Conservation (phyloP, 64 coral and sea anemone genomes). For the Montipora foliosa region DNA sequence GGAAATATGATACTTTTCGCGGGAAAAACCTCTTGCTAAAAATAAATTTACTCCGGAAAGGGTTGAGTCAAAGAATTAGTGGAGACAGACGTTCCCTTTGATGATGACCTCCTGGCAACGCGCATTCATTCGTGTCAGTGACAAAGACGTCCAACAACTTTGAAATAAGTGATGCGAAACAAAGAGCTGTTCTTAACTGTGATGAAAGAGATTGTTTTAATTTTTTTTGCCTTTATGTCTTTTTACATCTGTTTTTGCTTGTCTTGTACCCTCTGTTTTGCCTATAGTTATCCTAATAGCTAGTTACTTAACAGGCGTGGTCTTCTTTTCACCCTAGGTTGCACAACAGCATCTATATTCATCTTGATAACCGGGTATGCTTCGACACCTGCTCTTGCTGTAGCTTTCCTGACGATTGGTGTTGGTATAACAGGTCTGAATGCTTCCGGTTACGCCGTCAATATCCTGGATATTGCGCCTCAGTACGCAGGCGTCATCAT, state of each 20-base stretch:
- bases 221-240: too few species aligned
- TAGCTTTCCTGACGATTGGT: slow-evolving; percentile 90
- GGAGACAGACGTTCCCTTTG: too few species aligned
- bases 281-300: background rate
- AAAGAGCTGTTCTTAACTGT: too few species aligned
- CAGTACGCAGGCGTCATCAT: slow-evolving; percentile 98
- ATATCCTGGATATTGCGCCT: slow-evolving; percentile 99
- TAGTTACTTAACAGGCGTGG: background rate
- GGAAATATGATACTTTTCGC: too few species aligned
- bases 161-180: too few species aligned
- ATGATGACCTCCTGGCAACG: too few species aligned
- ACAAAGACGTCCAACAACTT: too few species aligned
- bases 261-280: background rate
- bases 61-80: too few species aligned
- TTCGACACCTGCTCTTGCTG: slow-evolving; percentile 63
- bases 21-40: too few species aligned
- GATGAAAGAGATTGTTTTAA: too few species aligned
- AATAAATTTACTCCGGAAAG: too few species aligned
- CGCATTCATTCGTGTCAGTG: too few species aligned
- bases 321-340: slow-evolving; percentile 57
- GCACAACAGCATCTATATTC: slow-evolving; percentile 87
- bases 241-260: background rate
- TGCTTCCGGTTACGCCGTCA: slow-evolving; percentile 97
- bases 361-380: slow-evolving; percentile 90
- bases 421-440: slow-evolving; percentile 98